Conservation (phyloP, 2,113 vertebrate species). For the Caretta caretta region DNA sequence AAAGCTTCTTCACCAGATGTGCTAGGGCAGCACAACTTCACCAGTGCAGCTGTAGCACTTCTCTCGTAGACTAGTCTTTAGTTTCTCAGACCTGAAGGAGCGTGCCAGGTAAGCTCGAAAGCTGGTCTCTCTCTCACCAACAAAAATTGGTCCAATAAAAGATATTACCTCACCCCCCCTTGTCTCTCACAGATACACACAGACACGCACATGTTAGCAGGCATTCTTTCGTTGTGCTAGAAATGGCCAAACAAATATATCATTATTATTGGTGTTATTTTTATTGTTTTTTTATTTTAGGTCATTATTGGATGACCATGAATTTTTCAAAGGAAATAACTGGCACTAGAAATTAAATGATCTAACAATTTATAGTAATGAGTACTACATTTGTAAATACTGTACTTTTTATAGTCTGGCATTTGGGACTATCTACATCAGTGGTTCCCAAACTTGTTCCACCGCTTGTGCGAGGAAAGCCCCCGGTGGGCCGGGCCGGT, state of each 20-base stretch:
- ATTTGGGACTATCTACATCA: slow-evolving; percentile 48
- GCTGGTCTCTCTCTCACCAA: neutral
- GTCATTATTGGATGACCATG: neutral
- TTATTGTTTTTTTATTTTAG: slow-evolving; percentile 60
- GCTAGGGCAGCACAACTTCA: neutral
- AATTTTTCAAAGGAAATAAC: slow-evolving; percentile 31
- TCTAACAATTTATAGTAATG: slow-evolving; percentile 73
- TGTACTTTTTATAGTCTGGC: slow-evolving; percentile 33
- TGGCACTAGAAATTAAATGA: slow-evolving; percentile 68
- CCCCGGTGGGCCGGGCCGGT: too few species aligned
- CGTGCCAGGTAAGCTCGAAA: neutral
- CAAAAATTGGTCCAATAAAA: neutral
- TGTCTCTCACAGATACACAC: neutral
- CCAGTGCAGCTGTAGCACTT: too few species aligned
- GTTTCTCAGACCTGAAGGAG: neutral
- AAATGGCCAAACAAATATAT: slow-evolving; percentile 60
- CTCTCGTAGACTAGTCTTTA: neutral
- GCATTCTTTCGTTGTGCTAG: slow-evolving; percentile 44
- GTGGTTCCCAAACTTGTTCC: too few species aligned
- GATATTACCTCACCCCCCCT: neutral
- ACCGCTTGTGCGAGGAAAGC: too few species aligned
- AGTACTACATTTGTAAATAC: slow-evolving; percentile 57
- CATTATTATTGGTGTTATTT: slow-evolving; percentile 46
- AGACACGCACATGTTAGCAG: neutral
- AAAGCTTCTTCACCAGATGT: neutral